Conservation (phyloP, 2,888 invertebrate genomes). For the Hedya salicella region DNA sequence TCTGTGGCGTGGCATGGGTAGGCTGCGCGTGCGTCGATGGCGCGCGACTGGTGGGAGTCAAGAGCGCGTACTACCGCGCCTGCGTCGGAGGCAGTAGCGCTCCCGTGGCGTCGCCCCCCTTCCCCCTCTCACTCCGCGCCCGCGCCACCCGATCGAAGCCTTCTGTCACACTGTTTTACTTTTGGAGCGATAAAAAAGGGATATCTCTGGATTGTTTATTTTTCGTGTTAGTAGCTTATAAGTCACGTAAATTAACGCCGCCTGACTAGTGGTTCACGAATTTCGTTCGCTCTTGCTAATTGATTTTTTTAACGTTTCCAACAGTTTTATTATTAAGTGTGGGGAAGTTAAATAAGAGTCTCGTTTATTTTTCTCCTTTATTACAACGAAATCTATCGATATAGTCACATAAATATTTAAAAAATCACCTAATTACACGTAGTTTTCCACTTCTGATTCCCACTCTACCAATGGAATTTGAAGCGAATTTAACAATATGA, state of each 20-base stretch:
- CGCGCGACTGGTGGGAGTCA: conserved; percentile 78
- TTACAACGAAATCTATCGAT: conserved; percentile 81
- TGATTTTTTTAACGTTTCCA: conserved; percentile 54
- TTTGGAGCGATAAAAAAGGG: conserved; percentile 80
- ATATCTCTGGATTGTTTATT: conserved; percentile 81
- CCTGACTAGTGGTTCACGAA: conserved; percentile 65
- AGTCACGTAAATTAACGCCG: conserved; percentile 80
- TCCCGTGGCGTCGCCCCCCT: conserved; percentile 68
- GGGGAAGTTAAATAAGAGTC: conserved; percentile 32
- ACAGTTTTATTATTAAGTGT: conserved; percentile 32
- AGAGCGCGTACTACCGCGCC: conserved; percentile 80
- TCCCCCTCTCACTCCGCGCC: conserved; percentile 47
- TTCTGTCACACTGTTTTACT: conserved; percentile 70
- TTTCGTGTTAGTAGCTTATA: conserved; percentile 82
- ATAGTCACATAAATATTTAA: conserved; percentile 73
- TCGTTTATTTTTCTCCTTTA: conserved; percentile 62
- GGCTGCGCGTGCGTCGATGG: conserved; percentile 76
- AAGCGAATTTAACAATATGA: conserved; percentile 20
- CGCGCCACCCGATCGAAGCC: conserved; percentile 64
- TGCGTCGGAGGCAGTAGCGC: conserved; percentile 81
- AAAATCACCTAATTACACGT: conserved; percentile 55
- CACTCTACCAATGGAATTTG: conserved; percentile 21
- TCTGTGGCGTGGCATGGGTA: conserved; percentile 54
- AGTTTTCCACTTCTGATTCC: conserved; percentile 29
- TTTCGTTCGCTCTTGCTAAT: conserved; percentile 68